Percentiles rank a stretch among this genome's conserved stretches.
Evolutionary conservation across 2,888 invertebrate species (phyloP).

Genomic region (Zaprionus lineosus): DNA sequence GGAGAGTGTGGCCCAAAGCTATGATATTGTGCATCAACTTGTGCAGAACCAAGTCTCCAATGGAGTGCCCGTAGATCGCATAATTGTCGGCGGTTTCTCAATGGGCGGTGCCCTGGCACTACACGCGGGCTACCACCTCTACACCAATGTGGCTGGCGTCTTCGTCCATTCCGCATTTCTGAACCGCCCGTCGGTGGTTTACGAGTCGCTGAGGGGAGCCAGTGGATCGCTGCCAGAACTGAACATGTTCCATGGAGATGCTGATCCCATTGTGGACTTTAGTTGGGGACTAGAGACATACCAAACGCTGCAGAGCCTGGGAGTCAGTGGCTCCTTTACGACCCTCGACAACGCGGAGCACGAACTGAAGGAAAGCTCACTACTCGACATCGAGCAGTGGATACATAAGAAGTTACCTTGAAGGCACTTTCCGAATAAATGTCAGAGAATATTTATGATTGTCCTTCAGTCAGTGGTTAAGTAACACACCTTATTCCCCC

Average conservation of each 20-base stretch:
- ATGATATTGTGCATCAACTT: constrained; percentile 85
- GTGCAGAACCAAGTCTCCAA: constrained; percentile 86
- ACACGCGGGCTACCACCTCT: constrained; percentile 88
- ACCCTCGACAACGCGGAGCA: constrained; percentile 86
- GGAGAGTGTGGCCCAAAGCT: constrained; percentile 72
- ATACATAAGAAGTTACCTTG: constrained; percentile 78
- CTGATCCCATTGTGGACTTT: constrained; percentile 86
- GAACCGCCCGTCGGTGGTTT: constrained; percentile 88
- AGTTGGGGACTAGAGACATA: constrained; percentile 87
- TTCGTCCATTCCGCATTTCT: constrained; percentile 91
- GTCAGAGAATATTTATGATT: no score
- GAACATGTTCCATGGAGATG: constrained; percentile 79
- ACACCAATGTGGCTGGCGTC: constrained; percentile 88
- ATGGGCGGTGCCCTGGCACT: constrained; percentile 92
- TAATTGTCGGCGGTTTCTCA: constrained; percentile 92
- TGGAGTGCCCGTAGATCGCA: constrained; percentile 88
- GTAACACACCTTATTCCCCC: no score
- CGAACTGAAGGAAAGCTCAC: constrained; percentile 85
- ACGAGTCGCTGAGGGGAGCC: constrained; percentile 83
- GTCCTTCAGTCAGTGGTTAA: no score
- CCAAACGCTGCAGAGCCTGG: constrained; percentile 84
- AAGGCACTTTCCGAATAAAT: no score
- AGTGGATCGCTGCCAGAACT: constrained; percentile 67
- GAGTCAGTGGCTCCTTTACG: constrained; percentile 87
- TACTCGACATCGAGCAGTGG: constrained; percentile 86